These are phyloP conservation scores for cattle (Bos taurus) DNA, from an alignment of 2,113 vertebrate genomes.

Conservation along the genomic window DNA sequence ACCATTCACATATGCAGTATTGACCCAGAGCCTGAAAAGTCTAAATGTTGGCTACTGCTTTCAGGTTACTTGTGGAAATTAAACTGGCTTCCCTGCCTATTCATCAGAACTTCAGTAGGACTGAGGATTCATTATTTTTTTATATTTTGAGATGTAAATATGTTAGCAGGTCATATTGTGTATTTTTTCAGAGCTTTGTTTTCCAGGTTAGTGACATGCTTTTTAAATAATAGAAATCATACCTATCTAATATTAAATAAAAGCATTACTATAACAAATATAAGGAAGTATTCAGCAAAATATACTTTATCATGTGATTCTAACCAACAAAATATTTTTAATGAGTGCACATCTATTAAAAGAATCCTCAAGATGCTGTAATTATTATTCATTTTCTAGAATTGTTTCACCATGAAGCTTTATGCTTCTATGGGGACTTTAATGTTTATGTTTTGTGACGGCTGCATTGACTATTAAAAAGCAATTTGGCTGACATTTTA, in stretches of 20 bases:
- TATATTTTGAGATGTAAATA: not conserved
- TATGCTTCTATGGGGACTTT: slow-evolving; percentile 84
- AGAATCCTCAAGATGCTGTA: slow-evolving; percentile 85
- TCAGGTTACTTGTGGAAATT: not conserved
- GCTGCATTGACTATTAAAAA: slow-evolving; percentile 89
- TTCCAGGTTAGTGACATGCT: slow-evolving; percentile 59
- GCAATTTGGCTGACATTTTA: slow-evolving; percentile 90
- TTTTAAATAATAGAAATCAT: slow-evolving; percentile 71
- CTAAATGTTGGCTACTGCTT: not conserved
- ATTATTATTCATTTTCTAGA: slow-evolving; percentile 90
- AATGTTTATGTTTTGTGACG: slow-evolving; percentile 88
- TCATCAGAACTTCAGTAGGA: not conserved
- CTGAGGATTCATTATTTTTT: not conserved
- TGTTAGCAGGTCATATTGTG: not conserved
- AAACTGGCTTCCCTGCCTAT: not conserved
- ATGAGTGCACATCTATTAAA: slow-evolving; percentile 83
- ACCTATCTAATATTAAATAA: slow-evolving; percentile 68
- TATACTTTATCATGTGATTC: slow-evolving; percentile 80
- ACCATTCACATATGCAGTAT: not conserved
- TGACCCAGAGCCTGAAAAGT: not conserved
- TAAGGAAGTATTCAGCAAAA: slow-evolving; percentile 76
- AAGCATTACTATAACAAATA: slow-evolving; percentile 76
- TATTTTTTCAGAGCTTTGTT: slow-evolving; percentile 14
- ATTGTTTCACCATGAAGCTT: slow-evolving; percentile 85
- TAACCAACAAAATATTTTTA: slow-evolving; percentile 84